Percentiles rank a stretch among this genome's conserved stretches.
Evolutionary conservation across 2,797 vertebrate genomes (phyloP).

Genomic region (Serranus cabrilla): DNA sequence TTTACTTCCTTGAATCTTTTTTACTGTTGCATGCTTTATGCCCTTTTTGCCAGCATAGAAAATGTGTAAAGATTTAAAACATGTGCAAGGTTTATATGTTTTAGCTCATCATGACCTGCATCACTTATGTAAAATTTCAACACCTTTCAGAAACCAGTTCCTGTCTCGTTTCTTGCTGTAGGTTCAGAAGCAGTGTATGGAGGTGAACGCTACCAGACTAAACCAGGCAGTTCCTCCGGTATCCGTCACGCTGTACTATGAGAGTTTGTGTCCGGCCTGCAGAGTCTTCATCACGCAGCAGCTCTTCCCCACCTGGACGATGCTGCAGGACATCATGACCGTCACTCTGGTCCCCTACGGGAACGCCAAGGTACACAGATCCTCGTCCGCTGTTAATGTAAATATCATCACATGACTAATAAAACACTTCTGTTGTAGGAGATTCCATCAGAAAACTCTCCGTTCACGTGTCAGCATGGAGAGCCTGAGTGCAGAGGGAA

Average conservation of each 20-base stretch:
- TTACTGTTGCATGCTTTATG: background rate
- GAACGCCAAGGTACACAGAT: slow-evolving; percentile 82
- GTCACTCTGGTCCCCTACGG: slow-evolving; percentile 92
- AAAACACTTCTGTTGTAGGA: slow-evolving; percentile 61
- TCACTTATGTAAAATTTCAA: background rate
- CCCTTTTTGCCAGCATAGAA: background rate
- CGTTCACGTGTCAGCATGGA: slow-evolving; percentile 90
- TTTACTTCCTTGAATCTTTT: background rate
- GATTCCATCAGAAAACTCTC: slow-evolving; percentile 76
- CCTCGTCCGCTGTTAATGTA: background rate
- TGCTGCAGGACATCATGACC: slow-evolving; percentile 86
- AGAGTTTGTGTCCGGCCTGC: slow-evolving; percentile 89
- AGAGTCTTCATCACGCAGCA: slow-evolving; percentile 83
- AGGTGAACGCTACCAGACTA: slow-evolving; percentile 61
- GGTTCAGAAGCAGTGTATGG: slow-evolving; percentile 87
- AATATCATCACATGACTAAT: background rate
- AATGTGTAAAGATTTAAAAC: too few species aligned
- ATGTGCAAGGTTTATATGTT: background rate
- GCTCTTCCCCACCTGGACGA: slow-evolving; percentile 90
- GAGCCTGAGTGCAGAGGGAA: slow-evolving; percentile 88
- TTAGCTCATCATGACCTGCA: too few species aligned
- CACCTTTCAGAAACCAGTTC: background rate
- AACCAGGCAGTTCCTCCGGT: slow-evolving; percentile 70
- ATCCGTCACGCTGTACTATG: slow-evolving; percentile 89
- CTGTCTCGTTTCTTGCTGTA: slow-evolving; percentile 30